Percentiles rank a stretch among this genome's conserved stretches.
These are phyloP conservation scores for Hylaeus volcanicus DNA, from an alignment of 1,140 invertebrate genomes.

Conservation along the genomic window DNA sequence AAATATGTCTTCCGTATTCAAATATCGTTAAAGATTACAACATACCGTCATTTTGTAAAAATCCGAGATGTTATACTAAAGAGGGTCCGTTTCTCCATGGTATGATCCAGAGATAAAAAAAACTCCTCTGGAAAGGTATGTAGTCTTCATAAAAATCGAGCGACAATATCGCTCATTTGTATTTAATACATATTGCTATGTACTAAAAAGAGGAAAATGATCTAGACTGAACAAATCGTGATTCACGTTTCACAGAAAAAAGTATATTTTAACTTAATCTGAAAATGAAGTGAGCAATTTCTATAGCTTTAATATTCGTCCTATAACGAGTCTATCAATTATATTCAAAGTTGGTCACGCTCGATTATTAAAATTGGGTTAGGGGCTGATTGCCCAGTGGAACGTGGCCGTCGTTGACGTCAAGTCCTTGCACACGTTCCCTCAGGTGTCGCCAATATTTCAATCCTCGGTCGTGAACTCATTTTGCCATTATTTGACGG, in stretches of 20 bases:
- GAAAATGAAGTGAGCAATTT: background rate
- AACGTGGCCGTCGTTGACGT: slow-evolving; percentile 68
- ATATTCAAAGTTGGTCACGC: slow-evolving; percentile 40
- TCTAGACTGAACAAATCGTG: background rate
- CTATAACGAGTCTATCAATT: slow-evolving; percentile 13
- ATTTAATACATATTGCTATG: too few relatives aligned
- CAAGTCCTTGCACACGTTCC: slow-evolving; percentile 45
- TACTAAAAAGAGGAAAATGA: background rate
- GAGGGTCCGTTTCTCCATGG: too few relatives aligned
- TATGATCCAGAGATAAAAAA: too few relatives aligned
- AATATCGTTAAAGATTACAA: too few relatives aligned
- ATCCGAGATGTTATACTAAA: too few relatives aligned
- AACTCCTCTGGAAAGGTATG: too few relatives aligned
- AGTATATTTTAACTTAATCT: background rate
- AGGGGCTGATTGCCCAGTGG: slow-evolving; percentile 68
- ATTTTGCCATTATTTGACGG: background rate
- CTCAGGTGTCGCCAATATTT: slow-evolving; percentile 40
- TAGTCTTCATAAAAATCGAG: too few relatives aligned
- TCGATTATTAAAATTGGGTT: slow-evolving; percentile 72
- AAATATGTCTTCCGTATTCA: too few relatives aligned
- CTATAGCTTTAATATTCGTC: background rate
- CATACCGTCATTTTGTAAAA: too few relatives aligned
- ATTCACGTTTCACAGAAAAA: background rate
- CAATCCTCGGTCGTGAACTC: slow-evolving; percentile 1
- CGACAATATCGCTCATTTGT: too few relatives aligned